A percentile compares a stretch with the other conserved stretches of the same genome.
phyloP scores from a whole-genome alignment of 2,113 vertebrate species.

The Leucopternis melanops region DNA sequence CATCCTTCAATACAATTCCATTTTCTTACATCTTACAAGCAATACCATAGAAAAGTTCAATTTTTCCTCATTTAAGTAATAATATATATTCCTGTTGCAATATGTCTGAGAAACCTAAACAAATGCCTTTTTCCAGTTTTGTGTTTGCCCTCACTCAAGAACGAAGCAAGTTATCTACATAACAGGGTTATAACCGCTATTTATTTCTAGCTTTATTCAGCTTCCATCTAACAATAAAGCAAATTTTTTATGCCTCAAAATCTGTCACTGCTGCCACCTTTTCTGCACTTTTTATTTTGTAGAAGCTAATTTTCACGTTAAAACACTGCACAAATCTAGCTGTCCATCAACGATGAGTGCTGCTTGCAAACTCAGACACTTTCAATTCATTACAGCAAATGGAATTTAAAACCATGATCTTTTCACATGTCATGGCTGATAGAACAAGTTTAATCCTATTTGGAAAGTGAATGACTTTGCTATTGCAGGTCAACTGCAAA shows the following conservation, averaged over 20 bases:
- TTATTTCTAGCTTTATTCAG: background rate
- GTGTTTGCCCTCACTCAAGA: background rate
- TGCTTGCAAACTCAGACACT: conserved; percentile 8
- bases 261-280: background rate
- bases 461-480: conserved; percentile 31
- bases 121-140: background rate
- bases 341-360: background rate
- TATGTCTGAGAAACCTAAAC: background rate
- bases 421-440: conserved; percentile 26
- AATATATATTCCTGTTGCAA: background rate
- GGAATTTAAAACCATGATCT: conserved; percentile 37
- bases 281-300: background rate
- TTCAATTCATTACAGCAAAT: conserved; percentile 44
- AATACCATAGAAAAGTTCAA: background rate
- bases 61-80: background rate
- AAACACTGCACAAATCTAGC: conserved; percentile 1
- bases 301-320: background rate
- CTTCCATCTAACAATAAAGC: background rate
- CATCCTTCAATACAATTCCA: background rate
- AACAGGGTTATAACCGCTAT: background rate
- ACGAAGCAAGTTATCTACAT: background rate
- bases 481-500: conserved; percentile 14
- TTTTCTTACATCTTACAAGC: background rate
- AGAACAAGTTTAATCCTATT: conserved; percentile 53
- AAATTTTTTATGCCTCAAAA: background rate